phyloP scores from a whole-genome alignment of 64 coral and sea anemone species.

The Pocillopora verrucosa region DNA sequence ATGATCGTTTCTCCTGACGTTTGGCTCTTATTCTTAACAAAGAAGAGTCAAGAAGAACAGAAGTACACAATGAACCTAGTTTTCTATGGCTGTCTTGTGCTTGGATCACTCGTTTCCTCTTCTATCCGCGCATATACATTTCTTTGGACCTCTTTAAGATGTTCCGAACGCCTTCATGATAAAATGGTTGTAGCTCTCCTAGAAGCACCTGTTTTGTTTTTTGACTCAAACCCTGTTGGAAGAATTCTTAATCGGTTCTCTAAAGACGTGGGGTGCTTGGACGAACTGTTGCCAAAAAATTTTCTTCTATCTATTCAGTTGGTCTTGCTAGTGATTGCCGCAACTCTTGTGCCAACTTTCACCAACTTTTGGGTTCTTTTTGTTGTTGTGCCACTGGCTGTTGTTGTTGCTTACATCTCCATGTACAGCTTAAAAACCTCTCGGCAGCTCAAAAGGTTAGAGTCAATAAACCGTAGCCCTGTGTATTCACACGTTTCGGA shows the following conservation, averaged over 20 bases:
- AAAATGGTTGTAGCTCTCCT: background rate
- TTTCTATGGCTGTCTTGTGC: background rate
- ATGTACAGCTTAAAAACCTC: conserved; percentile 25
- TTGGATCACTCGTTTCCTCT: background rate
- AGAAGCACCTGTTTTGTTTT: conserved; percentile 6
- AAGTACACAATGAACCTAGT: too few relatives aligned
- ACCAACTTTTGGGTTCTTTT: conserved; percentile 11
- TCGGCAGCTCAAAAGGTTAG: conserved; percentile 15
- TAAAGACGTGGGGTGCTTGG: conserved; percentile 9
- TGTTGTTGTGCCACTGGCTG: background rate
- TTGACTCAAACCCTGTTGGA: conserved; percentile 14
- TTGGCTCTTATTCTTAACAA: too few relatives aligned
- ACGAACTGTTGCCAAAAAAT: conserved; percentile 22
- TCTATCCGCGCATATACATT: background rate
- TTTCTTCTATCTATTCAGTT: conserved; percentile 20
- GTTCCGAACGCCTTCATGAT: background rate
- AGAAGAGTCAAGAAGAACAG: too few relatives aligned
- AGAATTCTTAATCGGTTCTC: conserved; percentile 31
- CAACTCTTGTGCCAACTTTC: conserved; percentile 3
- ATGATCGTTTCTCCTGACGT: too few relatives aligned
- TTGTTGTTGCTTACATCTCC: background rate
- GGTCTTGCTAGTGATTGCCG: background rate
- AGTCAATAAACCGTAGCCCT: conserved; percentile 37
- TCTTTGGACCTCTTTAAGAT: background rate
- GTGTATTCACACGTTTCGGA: conserved; percentile 59